Base-by-base conservation (phyloP, 2,113 vertebrate genomes). In the Ochotona princeps region DNA sequence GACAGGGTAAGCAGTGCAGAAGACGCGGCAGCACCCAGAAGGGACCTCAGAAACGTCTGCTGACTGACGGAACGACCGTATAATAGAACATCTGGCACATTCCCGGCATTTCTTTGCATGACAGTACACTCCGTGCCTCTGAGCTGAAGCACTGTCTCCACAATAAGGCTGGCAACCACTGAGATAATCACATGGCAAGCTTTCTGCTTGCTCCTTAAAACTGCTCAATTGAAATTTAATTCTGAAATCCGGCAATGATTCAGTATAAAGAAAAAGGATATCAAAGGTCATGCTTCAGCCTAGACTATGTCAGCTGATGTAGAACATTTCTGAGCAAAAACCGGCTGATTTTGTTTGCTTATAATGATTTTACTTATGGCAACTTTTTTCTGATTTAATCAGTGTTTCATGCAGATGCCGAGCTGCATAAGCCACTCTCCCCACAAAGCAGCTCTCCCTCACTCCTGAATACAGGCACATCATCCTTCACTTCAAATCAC, bases 151-250 rank as follows among this genome's bases (percentile, higher is more conserved):
- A 26, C 2, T 89, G 28, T 89, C 63, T 89, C 86, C 83, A 98
- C 72, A 97, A 80, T 83, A 95, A 97, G 63, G 78, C 13, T 94
- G 73, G 92, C 96, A 97, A 95, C 60, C 66, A 78, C 60, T 95
- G 96, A 97, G 95, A 96, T 54, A 81, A 93, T 95, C 95, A 96
- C 89, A 93, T 96, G 90, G 87, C 75, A 81, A 93, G 74, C 87
- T 97, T 93, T 97, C 82, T 32, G 87, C 75, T 88, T 92, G 95
- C 26, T 95, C 85, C 93, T 96, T 96, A 60, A 97, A 97, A 97
- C 91, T 96, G 96, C 96, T 97, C 96, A 98, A 93, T 88, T 90
- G 89, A 94, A 96, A 96, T 96, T 95, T 95, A 96, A 97, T 96
- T 97, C 93, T 97, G 89, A 97, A 96, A 97, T 96, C 92, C 92